Evolutionary conservation across 1,140 invertebrate genomes (phyloP).

Genomic region (Contarinia nasturtii): DNA sequence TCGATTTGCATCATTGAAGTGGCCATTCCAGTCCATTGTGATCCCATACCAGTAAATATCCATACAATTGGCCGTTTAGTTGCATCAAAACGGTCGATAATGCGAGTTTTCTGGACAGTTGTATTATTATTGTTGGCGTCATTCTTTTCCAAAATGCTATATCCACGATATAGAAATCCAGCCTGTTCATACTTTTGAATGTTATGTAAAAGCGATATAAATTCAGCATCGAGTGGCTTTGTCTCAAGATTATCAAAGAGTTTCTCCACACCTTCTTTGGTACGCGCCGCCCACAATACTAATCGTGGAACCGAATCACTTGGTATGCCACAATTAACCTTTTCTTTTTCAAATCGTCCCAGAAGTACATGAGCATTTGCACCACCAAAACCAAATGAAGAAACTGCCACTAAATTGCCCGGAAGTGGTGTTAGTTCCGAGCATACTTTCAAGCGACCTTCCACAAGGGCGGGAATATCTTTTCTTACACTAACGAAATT

Average conservation of each 20-base stretch:
- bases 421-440: constrained; percentile 40
- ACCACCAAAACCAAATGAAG: constrained; percentile 73
- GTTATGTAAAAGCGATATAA: constrained; percentile 31
- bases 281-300: constrained; percentile 32
- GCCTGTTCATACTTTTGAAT: constrained; percentile 32
- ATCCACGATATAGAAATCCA: constrained; percentile 35
- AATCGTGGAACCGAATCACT: constrained; percentile 30
- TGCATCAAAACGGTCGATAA: constrained; percentile 36
- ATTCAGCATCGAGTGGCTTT: constrained; percentile 33
- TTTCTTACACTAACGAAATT: constrained; percentile 53
- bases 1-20: constrained; percentile 39
- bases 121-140: constrained; percentile 21
- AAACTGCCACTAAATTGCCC: constrained; percentile 44
- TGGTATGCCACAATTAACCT: constrained; percentile 29
- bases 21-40: constrained; percentile 75
- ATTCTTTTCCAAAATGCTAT: constrained; percentile 27
- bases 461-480: constrained; percentile 46
- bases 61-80: constrained; percentile 55
- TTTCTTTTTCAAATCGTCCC: constrained; percentile 16
- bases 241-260: constrained; percentile 44
- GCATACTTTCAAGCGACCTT: constrained; percentile 51
- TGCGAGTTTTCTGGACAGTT: constrained; percentile 21
- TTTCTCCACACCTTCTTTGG: constrained; percentile 40
- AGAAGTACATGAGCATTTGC: constrained; percentile 14
- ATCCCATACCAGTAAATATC: constrained; percentile 82